Conservation (phyloP, 2,888 invertebrate genomes). For the Celastrina argiolus region DNA sequence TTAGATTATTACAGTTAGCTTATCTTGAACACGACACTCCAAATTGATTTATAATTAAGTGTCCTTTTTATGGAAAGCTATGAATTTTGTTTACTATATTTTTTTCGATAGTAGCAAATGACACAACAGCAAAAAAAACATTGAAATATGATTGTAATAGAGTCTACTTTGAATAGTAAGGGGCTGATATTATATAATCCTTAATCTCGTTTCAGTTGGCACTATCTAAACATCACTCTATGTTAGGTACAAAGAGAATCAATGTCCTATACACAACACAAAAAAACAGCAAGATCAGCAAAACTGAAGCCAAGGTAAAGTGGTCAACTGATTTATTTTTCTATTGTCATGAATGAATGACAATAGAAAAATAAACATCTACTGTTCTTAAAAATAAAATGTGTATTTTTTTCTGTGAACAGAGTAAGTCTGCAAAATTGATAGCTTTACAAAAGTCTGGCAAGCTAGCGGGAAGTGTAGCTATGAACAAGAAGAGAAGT, state of each 20-base stretch:
- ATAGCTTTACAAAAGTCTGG: slow-evolving; percentile 65
- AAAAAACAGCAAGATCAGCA: slow-evolving; percentile 58
- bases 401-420: slow-evolving; percentile 30
- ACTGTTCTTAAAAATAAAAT: neutral
- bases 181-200: too few relatives aligned
- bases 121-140: too few relatives aligned
- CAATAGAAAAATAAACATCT: too few relatives aligned
- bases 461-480: slow-evolving; percentile 59
- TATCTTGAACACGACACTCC: too few relatives aligned
- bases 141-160: too few relatives aligned
- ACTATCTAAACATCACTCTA: slow-evolving; percentile 68
- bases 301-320: slow-evolving; percentile 58
- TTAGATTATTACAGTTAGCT: too few relatives aligned
- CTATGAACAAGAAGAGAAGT: slow-evolving; percentile 57
- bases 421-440: slow-evolving; percentile 70
- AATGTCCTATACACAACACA: slow-evolving; percentile 65
- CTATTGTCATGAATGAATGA: too few relatives aligned
- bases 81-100: neutral
- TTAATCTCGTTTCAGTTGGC: slow-evolving; percentile 52
- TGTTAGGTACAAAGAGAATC: slow-evolving; percentile 63
- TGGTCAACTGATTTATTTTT: neutral
- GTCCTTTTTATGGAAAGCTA: too few relatives aligned
- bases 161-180: too few relatives aligned
- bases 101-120: too few relatives aligned
- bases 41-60: too few relatives aligned